Percentiles rank a stretch among this genome's conserved stretches.
Evolutionary conservation across 2,113 vertebrate species (phyloP).

Genomic region (Atlantisia rogersi): DNA sequence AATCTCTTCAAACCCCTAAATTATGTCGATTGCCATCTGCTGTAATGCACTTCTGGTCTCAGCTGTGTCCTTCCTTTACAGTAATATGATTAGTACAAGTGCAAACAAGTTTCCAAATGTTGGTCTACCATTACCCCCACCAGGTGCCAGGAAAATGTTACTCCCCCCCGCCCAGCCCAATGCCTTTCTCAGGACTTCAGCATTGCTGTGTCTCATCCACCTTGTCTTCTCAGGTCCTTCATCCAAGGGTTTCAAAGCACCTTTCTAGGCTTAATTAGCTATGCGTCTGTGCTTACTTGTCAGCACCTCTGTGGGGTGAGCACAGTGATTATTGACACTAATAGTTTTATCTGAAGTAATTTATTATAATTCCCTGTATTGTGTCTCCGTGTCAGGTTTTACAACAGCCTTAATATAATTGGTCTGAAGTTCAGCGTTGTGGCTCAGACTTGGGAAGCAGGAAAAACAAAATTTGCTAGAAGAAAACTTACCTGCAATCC

Average conservation of each 20-base stretch:
- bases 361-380: background rate
- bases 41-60: conserved; percentile 62
- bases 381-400: background rate
- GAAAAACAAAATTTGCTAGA: background rate
- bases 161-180: background rate
- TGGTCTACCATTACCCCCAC: conserved; percentile 22
- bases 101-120: conserved; percentile 54
- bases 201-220: background rate
- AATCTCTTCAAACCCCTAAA: conserved; percentile 68
- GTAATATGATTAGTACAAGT: conserved; percentile 62
- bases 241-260: background rate
- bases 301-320: background rate
- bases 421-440: background rate
- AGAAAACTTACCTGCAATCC: background rate
- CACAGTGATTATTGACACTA: background rate
- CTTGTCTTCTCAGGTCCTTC: background rate
- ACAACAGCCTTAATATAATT: background rate
- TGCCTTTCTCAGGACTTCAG: background rate
- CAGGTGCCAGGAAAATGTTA: conserved; percentile 15
- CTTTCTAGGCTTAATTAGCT: background rate
- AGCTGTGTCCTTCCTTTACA: conserved; percentile 64
- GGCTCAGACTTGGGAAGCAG: background rate
- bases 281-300: background rate
- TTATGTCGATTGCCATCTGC: conserved; percentile 66
- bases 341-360: background rate